These are phyloP conservation scores for Triplophysa dalaica DNA, from an alignment of 2,113 vertebrate species.

Conservation along the genomic window DNA sequence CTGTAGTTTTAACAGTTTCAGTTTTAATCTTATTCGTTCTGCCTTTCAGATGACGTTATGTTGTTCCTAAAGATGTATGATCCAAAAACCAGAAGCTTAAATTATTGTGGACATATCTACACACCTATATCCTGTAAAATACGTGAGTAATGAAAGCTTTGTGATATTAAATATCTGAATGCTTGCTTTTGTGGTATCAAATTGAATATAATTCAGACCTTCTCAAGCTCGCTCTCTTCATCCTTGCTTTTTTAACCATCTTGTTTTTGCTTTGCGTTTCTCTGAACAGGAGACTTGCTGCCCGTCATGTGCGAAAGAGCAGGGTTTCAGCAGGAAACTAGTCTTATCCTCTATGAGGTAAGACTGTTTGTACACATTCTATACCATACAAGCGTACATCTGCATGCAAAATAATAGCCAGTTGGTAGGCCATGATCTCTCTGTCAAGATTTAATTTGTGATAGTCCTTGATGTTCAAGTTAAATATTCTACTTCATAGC, in stretches of 20 bases:
- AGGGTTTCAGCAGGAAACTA: conserved; percentile 99
- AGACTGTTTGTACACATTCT: not conserved
- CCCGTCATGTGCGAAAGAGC: conserved; percentile 99
- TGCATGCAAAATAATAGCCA: too few relatives aligned
- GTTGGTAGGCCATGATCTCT: too few relatives aligned
- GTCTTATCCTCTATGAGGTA: conserved; percentile 99
- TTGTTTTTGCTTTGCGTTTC: too few relatives aligned
- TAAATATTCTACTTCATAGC: too few relatives aligned
- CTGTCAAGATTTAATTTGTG: too few relatives aligned
- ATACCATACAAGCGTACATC: too few relatives aligned
- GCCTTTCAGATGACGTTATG: conserved; percentile 92
- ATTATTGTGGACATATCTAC: conserved; percentile 99
- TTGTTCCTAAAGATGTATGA: conserved; percentile 99
- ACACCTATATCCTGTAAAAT: conserved; percentile 99
- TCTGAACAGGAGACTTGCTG: conserved; percentile 89
- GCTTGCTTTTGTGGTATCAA: not conserved
- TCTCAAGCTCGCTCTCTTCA: not conserved
- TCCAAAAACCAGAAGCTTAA: conserved; percentile 98
- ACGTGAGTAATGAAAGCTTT: conserved; percentile 77
- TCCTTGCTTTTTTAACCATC: not conserved
- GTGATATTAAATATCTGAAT: not conserved
- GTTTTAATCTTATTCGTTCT: not conserved
- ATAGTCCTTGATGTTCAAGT: too few relatives aligned
- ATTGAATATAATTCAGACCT: not conserved
- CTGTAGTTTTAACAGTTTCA: not conserved